A percentile compares a stretch with the other conserved stretches of the same genome.
Conservation (phyloP, 2,888 invertebrate species). For the Slavum lentiscoides region DNA sequence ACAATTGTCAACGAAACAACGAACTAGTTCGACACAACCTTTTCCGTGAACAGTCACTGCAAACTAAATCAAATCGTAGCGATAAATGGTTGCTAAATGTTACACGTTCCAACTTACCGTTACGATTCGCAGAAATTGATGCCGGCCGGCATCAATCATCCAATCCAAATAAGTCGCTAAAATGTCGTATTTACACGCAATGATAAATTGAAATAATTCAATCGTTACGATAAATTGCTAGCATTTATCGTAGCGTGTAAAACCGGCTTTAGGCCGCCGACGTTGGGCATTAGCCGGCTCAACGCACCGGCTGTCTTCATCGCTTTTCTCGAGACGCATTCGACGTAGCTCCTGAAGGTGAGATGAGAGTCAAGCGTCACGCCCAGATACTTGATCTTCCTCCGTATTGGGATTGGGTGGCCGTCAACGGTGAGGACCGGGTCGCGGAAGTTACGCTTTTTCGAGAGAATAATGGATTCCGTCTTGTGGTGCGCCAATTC, state of each 20-base stretch:
- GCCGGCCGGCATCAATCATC: conserved; percentile 19
- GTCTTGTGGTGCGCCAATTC: no score
- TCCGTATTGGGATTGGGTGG: no score
- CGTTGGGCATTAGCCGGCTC: no score
- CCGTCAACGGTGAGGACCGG: no score
- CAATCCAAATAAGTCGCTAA: conserved; percentile 27
- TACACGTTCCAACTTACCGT: background rate
- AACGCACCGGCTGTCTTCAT: no score
- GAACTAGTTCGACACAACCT: background rate
- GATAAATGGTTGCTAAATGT: conserved; percentile 34
- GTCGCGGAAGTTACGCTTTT: no score
- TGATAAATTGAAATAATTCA: conserved; percentile 33
- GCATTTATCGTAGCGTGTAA: conserved; percentile 27
- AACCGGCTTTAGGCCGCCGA: conserved; percentile 23
- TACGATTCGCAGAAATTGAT: conserved; percentile 32
- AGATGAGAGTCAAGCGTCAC: no score
- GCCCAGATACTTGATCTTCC: no score
- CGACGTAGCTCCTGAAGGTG: no score
- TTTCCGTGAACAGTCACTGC: conserved; percentile 32
- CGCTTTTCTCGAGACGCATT: no score
- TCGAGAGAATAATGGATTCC: no score
- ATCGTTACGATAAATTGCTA: conserved; percentile 33
- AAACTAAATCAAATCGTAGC: conserved; percentile 39
- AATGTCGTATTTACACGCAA: conserved; percentile 24
- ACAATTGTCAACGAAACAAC: conserved; percentile 24